Percentiles rank a stretch among this genome's conserved stretches.
Evolutionary conservation across 2,888 invertebrate species (phyloP).

Genomic region (Drosophila quasianomalipes): DNA sequence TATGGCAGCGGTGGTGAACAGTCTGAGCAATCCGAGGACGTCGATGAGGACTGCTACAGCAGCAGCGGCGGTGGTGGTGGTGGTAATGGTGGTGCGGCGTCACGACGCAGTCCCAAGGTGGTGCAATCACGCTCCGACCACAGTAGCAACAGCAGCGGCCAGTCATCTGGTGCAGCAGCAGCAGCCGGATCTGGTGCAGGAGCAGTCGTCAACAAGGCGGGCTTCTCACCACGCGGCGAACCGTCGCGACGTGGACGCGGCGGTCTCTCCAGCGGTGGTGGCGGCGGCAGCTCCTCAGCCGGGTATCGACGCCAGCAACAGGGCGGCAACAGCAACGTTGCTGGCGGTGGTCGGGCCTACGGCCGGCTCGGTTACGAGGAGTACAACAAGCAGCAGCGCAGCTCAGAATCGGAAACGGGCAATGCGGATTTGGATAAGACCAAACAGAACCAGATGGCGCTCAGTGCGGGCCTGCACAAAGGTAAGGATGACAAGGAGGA

Average conservation of each 20-base stretch:
- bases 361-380: conserved; percentile 81
- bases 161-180: conserved; percentile 44
- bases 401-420: conserved; percentile 80
- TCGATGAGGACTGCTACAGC: conserved; percentile 89
- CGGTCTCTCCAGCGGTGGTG: conserved; percentile 86
- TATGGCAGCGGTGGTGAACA: conserved; percentile 84
- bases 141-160: conserved; percentile 31
- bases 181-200: conserved; percentile 46
- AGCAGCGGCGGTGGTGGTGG: conserved; percentile 81
- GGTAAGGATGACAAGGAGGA: conserved; percentile 69
- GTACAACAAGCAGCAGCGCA: conserved; percentile 72
- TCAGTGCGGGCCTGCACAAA: conserved; percentile 88
- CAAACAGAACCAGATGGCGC: conserved; percentile 89
- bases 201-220: conserved; percentile 86
- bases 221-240: conserved; percentile 94
- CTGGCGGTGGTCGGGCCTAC: conserved; percentile 65
- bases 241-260: conserved; percentile 94
- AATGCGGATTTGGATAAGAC: conserved; percentile 87
- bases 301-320: conserved; percentile 85
- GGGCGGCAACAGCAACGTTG: conserved; percentile 6
- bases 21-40: conserved; percentile 90
- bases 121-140: conserved; percentile 55
- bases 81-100: conserved; percentile 85
- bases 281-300: conserved; percentile 81
- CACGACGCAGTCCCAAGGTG: conserved; percentile 86